Evolutionary conservation across 1,140 invertebrate species (phyloP).

Genomic region (Neodiprion lecontei): DNA sequence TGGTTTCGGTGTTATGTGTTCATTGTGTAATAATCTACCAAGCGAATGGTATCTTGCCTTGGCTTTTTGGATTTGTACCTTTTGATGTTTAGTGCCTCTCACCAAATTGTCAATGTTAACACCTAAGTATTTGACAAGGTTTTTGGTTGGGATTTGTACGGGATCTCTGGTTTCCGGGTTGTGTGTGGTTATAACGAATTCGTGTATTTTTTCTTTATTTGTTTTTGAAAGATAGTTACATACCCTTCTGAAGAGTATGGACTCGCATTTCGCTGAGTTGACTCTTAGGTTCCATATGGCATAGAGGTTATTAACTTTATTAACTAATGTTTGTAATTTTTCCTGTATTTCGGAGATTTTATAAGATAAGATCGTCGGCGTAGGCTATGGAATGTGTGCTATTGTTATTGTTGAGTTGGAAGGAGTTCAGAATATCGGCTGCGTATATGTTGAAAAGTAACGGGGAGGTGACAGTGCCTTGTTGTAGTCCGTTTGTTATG

Average conservation of each 20-base stretch:
- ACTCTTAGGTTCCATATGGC: constrained; percentile 20
- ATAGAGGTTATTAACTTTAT: constrained; percentile 17
- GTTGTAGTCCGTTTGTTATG: constrained; percentile 30
- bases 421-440: constrained; percentile 11
- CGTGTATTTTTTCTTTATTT: no score
- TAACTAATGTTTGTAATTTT: neutral
- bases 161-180: no score
- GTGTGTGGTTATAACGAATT: no score
- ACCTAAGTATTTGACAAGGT: neutral
- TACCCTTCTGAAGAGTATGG: constrained; percentile 15
- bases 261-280: constrained; percentile 21
- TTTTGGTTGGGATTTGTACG: neutral
- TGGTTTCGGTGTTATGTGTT: neutral
- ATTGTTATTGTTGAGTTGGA: constrained; percentile 8
- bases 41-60: no score
- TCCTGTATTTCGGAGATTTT: neutral
- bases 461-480: constrained; percentile 33
- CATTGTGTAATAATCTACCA: no score
- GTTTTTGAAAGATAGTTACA: no score
- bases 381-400: constrained; percentile 9
- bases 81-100: neutral
- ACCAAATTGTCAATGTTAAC: neutral
- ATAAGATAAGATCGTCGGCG: constrained; percentile 25
- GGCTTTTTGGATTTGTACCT: no score
- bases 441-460: constrained; percentile 30